A percentile compares a stretch with the other conserved stretches of the same genome.
Evolutionary conservation across 2,888 invertebrate species (phyloP).

Genomic region (Macaria notata): DNA sequence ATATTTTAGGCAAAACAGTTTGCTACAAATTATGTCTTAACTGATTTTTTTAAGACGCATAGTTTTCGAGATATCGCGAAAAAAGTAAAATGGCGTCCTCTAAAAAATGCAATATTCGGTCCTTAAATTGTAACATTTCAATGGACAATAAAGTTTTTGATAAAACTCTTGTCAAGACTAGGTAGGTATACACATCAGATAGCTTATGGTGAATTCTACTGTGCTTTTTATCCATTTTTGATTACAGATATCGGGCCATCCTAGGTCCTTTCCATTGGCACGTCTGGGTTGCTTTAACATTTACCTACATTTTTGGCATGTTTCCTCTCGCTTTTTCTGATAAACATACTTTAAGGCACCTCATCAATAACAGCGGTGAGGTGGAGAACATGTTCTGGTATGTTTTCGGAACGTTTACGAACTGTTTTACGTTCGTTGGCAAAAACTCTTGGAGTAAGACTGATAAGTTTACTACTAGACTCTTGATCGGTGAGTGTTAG

Average conservation of each 20-base stretch:
- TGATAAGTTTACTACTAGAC: conserved; percentile 85
- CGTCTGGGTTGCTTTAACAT: conserved; percentile 88
- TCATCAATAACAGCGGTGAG: conserved; percentile 86
- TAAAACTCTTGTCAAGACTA: background rate
- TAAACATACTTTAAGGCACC: conserved; percentile 84
- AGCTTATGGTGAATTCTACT: too few relatives aligned
- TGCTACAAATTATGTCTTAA: too few relatives aligned
- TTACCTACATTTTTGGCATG: conserved; percentile 87
- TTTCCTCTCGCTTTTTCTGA: conserved; percentile 89
- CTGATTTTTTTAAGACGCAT: too few relatives aligned
- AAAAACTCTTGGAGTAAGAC: conserved; percentile 87
- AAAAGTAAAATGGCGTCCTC: too few relatives aligned
- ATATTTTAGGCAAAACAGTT: too few relatives aligned
- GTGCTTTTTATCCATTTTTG: too few relatives aligned
- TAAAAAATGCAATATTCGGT: too few relatives aligned
- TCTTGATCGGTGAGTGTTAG: conserved; percentile 84
- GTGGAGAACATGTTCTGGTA: conserved; percentile 94
- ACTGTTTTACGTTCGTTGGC: conserved; percentile 88
- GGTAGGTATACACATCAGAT: too few relatives aligned
- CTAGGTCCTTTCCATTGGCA: conserved; percentile 92
- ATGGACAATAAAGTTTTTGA: background rate
- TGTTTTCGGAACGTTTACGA: conserved; percentile 92
- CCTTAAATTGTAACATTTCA: too few relatives aligned
- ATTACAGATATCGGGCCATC: conserved; percentile 88
- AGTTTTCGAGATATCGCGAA: too few relatives aligned